These are phyloP conservation scores for Aramus guarauna DNA, from an alignment of 2,113 vertebrate species.

Conservation along the genomic window DNA sequence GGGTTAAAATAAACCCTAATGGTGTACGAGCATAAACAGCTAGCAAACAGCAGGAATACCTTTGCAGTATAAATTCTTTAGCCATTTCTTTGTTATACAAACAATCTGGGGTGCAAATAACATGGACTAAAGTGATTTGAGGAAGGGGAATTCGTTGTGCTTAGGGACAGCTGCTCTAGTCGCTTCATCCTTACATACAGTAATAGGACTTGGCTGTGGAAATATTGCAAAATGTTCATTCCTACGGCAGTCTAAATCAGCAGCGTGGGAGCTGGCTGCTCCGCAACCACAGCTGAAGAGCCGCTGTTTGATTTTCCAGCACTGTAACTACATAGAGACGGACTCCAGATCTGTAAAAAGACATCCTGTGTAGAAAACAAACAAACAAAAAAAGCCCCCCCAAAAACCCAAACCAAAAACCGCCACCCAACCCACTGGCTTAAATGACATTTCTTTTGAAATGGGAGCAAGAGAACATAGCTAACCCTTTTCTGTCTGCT, in stretches of 20 bases:
- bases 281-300: not conserved
- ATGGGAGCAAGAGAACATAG: not conserved
- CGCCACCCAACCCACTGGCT: not conserved
- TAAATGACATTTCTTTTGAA: not conserved
- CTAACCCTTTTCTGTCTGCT: not conserved
- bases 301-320: not conserved
- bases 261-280: not conserved
- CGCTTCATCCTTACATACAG: not conserved
- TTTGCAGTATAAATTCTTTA: not conserved
- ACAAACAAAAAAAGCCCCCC: not conserved
- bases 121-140: not conserved
- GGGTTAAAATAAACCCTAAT: not conserved
- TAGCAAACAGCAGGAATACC: not conserved
- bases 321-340: not conserved
- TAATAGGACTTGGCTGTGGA: not conserved
- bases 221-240: not conserved
- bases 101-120: not conserved
- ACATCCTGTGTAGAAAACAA: not conserved
- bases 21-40: rapidly evolving
- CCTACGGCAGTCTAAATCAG: not conserved
- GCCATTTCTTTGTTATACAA: not conserved
- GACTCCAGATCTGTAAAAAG: not conserved
- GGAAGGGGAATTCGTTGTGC: not conserved
- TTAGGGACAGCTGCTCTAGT: not conserved
- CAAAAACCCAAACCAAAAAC: too few species aligned